Evolutionary conservation across 2,113 vertebrate genomes (phyloP), one percentile per base, ranked within the genome.

Genomic region (Prietella phreatophila): DNA sequence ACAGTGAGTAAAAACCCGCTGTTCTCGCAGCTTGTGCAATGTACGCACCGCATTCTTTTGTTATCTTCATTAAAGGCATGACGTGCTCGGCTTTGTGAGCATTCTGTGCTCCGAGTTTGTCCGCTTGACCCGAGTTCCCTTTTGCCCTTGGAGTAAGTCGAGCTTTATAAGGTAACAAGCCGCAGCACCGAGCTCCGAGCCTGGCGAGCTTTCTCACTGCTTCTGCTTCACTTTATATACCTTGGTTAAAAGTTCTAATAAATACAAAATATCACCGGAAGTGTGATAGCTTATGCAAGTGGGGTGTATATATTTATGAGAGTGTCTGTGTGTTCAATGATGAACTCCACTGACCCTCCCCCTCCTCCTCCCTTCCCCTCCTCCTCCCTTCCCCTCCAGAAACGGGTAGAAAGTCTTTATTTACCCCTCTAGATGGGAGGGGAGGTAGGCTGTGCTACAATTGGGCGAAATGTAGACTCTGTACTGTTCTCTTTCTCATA

Each of bases 1-100:
- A 79, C 69, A 80, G 84, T 83, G 50, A 88, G 89, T 90, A 88
- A 85, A 25, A 42, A 42, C 2, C 3, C 30, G 79, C 79, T 36
- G 79, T 36, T 30, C 19, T 36, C 19, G 8, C n/a, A 27, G 73
- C 13, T 79, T 53, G 14, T 30, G 5, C 42, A 5, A 14, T 50
- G 1, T 75, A 25, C 30, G 25, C 71, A 25, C 36, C 42, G 71
- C 71, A 19, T 33, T 71, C 14, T 36, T 0, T n/a, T 0, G 30
- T n/a, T 65, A 3, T 27, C 14, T 17, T 71, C 5, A 2, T n/a
- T 76, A 27, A 39, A 39, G 20, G 55, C 47, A 60, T 83, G 60
- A 25, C 56, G 10, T 89, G 87, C 76, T 73, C 84, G 71, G 78
- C 69, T 71, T 50, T 67, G 60, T 61, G 25, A 63, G 60, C 84